Evolutionary conservation across 2,888 invertebrate genomes (phyloP).

Genomic region (Sphecodes monilicornis): DNA sequence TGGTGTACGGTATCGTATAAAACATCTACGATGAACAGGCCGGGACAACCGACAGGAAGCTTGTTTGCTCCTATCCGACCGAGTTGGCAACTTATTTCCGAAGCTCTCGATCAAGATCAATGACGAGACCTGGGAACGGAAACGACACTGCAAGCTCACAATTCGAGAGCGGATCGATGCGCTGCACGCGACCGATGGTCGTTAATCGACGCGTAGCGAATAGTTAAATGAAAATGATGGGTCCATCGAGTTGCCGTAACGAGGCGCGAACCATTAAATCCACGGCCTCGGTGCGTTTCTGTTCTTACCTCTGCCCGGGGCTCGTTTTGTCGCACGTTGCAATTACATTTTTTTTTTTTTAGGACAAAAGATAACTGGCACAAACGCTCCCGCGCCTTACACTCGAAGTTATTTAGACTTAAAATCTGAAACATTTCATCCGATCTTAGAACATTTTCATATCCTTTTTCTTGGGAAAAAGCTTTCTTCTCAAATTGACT

Average conservation of each 20-base stretch:
- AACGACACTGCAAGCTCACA: too few relatives aligned
- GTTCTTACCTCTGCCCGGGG: too few relatives aligned
- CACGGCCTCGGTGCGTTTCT: background rate
- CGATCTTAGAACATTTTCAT: too few relatives aligned
- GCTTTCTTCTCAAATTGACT: too few relatives aligned
- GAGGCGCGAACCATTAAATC: slow-evolving; percentile 19
- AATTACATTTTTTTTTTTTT: too few relatives aligned
- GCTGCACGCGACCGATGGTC: slow-evolving; percentile 17
- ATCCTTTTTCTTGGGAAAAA: too few relatives aligned
- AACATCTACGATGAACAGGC: background rate
- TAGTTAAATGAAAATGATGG: slow-evolving; percentile 54
- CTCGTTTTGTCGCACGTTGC: too few relatives aligned
- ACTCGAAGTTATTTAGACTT: too few relatives aligned
- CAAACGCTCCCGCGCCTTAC: too few relatives aligned
- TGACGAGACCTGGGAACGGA: background rate
- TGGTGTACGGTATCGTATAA: background rate
- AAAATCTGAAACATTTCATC: too few relatives aligned
- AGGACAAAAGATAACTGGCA: too few relatives aligned
- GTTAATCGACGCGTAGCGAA: slow-evolving; percentile 29
- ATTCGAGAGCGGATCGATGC: slow-evolving; percentile 23
- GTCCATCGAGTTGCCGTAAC: slow-evolving; percentile 31
- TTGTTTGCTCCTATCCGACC: background rate
- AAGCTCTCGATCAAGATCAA: background rate
- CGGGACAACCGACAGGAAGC: background rate
- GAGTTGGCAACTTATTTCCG: background rate